Base-by-base conservation (phyloP, 1,140 invertebrate species). In the Cydia amplana region DNA sequence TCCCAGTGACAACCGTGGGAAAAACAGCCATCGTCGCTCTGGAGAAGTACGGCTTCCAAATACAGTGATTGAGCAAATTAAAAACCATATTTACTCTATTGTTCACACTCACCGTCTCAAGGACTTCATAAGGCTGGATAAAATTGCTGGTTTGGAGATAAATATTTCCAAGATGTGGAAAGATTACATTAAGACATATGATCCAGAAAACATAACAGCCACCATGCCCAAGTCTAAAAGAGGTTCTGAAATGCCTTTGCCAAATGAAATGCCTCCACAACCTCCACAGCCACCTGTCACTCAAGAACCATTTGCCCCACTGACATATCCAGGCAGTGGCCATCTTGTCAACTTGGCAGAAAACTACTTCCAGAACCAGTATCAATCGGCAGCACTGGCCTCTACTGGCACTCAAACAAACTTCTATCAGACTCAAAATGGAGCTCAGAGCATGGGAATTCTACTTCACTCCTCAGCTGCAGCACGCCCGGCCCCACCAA, bases 121-220 rank as follows among this genome's bases (percentile, higher is more conserved):
- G 83, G 93, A 93, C 78, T 94, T 93, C 74, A 93, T 94, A 72
- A 89, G 93, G 80, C 80, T 93, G 64, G 93, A 94, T 64, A 94
- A 94, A 85, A 88, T 92, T 74, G 91, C 92, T 36, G 93, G 93
- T 0, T 85, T 94, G 74, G 93, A 94, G 89, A 93, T 94, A n/a
- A 94, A 94, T 80, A 93, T 94, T 77, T 93, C 93, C 0, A 94
- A 94, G 83, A 94, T 94, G 92, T 94, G 93, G 92, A 94, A 94
- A 81, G 93, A 94, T 80, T 94, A 94, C 75, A 93, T 94, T 12
- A 93, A 93, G 76, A 91, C 90, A 49, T 93, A 93, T 88, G 93
- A 94, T 85, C 93, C 94, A 18, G 90, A 93, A 12, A 93, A 93
- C 77, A 89, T 93, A 78, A 82, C 83, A 77, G 89, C 89, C 18